Base-by-base conservation (phyloP, 2,797 vertebrate species). In the Glossophaga mutica region DNA sequence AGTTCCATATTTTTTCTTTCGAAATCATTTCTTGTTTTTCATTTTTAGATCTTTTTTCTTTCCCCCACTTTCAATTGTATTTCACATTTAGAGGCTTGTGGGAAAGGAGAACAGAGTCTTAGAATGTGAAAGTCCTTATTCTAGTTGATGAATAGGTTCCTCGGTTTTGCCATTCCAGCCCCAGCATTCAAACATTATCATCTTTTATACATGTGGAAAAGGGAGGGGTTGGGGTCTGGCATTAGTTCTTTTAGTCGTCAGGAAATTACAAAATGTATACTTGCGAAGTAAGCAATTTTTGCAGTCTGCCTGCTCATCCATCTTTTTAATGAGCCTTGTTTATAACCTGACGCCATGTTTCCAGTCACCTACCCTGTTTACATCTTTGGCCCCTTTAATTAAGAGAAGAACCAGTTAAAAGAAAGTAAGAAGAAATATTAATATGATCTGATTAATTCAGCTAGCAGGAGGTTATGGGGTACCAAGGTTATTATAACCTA, bases 301-400 rank as follows among this genome's bases (percentile, higher is more conserved):
- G 94, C 98, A 98, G 98, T 98, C 98, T 97, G 98, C 98, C 97
- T 95, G 98, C 98, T 98, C 99, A 99, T 99, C 98, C 98, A 99
- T 99, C 99, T 99, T 99, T 98, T 99, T 99, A 99, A 99, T 99
- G 98, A 99, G 99, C 98, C 98, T 99, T 99, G 99, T 99, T 99
- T 99, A 99, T 99, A 99, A 99, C 98, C 98, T 96, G 97, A 98
- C 94, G 98, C 98, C 98, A 98, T 98, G 97, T 98, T 98, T 98
- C 98, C 95, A 98, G 98, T 98, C 98, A 98, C 99, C 98, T 98
- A 98, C 98, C 98, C 98, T 98, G 98, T 99, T 99, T 99, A 99
- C 98, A 97, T 99, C 98, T 98, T 98, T 99, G 99, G 98, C 99
- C 98, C 98, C 98, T 99, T 99, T 99, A 99, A 99, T 99, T 99